Conservation (phyloP, 1,140 invertebrate genomes). For the Myzus persicae region DNA sequence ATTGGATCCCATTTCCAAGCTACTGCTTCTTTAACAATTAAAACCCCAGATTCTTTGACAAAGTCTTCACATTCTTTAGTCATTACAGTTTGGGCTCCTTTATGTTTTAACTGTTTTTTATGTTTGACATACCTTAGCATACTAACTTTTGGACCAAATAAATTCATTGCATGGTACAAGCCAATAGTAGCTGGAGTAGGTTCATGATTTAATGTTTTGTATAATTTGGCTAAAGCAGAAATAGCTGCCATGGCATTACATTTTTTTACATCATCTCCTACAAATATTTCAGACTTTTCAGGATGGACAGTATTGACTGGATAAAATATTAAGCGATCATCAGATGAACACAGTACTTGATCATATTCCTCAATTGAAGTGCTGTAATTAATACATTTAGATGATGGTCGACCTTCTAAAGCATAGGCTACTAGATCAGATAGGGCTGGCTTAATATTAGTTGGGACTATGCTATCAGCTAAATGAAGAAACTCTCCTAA, state of each 20-base stretch:
- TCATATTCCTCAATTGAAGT: conserved; percentile 41
- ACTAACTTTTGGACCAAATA: conserved; percentile 53
- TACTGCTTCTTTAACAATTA: conserved; percentile 75
- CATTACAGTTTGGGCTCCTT: conserved; percentile 22
- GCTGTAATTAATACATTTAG: conserved; percentile 36
- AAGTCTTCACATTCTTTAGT: conserved; percentile 71
- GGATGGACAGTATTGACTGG: conserved; percentile 31
- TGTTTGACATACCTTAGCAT: conserved; percentile 16
- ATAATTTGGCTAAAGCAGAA: conserved; percentile 48
- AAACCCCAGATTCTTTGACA: conserved; percentile 78
- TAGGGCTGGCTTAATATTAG: conserved; percentile 35
- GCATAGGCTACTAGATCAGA: conserved; percentile 49
- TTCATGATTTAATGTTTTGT: conserved; percentile 49
- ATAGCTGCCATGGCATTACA: conserved; percentile 49
- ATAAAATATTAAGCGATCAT: conserved; percentile 44
- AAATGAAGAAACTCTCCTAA: conserved; percentile 48
- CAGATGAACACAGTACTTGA: conserved; percentile 52
- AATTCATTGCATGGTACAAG: conserved; percentile 48
- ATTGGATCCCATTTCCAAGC: conserved; percentile 88
- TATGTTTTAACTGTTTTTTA: conserved; percentile 49
- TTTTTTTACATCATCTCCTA: conserved; percentile 52
- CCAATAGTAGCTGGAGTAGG: conserved; percentile 44
- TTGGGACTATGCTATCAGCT: conserved; percentile 49
- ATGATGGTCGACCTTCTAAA: conserved; percentile 43
- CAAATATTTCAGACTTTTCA: conserved; percentile 44